Base-by-base conservation (phyloP, 2,113 vertebrate genomes). In the Semnornis frantzii region DNA sequence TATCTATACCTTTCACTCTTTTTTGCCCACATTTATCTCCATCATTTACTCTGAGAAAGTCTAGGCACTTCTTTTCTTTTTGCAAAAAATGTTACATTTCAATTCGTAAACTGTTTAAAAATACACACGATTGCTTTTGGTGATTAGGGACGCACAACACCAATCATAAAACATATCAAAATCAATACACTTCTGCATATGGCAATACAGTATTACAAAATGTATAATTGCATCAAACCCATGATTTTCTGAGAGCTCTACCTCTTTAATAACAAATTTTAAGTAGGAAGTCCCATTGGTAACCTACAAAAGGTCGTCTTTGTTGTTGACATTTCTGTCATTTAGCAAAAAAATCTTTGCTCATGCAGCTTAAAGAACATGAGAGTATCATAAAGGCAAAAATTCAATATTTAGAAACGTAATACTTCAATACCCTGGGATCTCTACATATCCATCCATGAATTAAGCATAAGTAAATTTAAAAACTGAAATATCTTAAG, bases 191-290 rank as follows among this genome's bases (percentile, higher is more conserved):
- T 94, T 95, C 48, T 48, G 91, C 30, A 7, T 78, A 90, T 92
- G 89, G 89, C 91, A 95, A 85, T 63, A 74, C 48, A 89, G 73
- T 44, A 91, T 95, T 90, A 94, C 75, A 37, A 91, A 96, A 91
- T 78, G 74, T 79, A 57, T 86, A 90, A 95, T 72, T 87, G 70
- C 73, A 93, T 93, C 63, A 71, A 80, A 81, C 54, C n/a, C 3
- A 0, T 85, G 66, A 94, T 96, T 95, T 95, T 80, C 87, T 87
- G 88, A 31, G 42, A 90, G 93, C 17, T 81, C 62, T 91, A 69
- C 16, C 34, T 65, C 48, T 76, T 44, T 62, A 94, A 88, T 50
- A 91, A 94, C 65, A 79, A 81, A 82, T 95, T 91, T 91, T 75
- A 86, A 88, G n/a, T 2, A 0, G 30, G 30, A 78, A 86, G 25